phyloP scores from a whole-genome alignment of 2,888 invertebrate genomes.

The Ditula angustiorana region DNA sequence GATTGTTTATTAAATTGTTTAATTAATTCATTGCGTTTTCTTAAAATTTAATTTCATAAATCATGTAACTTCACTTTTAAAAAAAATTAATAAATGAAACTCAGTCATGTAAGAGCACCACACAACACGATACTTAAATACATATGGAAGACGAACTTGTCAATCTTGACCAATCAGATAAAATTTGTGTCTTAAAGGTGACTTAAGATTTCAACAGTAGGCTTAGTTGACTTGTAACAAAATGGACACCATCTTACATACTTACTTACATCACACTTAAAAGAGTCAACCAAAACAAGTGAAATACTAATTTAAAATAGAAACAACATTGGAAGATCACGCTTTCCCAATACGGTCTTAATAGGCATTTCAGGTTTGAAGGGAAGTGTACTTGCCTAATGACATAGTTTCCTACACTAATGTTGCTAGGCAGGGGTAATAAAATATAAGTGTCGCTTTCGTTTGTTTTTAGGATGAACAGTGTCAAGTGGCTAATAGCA shows the following conservation, averaged over 20 bases:
- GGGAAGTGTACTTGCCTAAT: conserved; percentile 34
- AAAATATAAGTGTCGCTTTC: conserved; percentile 28
- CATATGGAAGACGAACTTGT: too few relatives aligned
- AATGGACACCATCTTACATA: background rate
- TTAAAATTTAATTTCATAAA: too few relatives aligned
- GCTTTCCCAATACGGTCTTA: conserved; percentile 32
- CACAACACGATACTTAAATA: too few relatives aligned
- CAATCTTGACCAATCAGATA: too few relatives aligned
- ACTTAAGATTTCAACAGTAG: too few relatives aligned
- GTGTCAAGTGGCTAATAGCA: conserved; percentile 4
- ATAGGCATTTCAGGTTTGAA: conserved; percentile 23
- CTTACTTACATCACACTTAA: too few relatives aligned
- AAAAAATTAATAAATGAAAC: too few relatives aligned
- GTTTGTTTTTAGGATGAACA: conserved; percentile 24
- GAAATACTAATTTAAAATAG: conserved; percentile 18
- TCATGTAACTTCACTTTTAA: too few relatives aligned
- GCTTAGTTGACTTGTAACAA: background rate
- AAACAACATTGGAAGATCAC: conserved; percentile 24
- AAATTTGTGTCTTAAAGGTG: too few relatives aligned
- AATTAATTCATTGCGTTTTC: too few relatives aligned
- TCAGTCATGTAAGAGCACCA: too few relatives aligned
- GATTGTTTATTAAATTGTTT: too few relatives aligned
- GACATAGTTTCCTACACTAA: conserved; percentile 21
- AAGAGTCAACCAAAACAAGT: conserved; percentile 1
- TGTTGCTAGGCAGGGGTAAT: background rate